A percentile compares a stretch with the other conserved stretches of the same genome.
phyloP scores from a whole-genome alignment of 2,113 vertebrate genomes.

The Hiodon tergisus region DNA sequence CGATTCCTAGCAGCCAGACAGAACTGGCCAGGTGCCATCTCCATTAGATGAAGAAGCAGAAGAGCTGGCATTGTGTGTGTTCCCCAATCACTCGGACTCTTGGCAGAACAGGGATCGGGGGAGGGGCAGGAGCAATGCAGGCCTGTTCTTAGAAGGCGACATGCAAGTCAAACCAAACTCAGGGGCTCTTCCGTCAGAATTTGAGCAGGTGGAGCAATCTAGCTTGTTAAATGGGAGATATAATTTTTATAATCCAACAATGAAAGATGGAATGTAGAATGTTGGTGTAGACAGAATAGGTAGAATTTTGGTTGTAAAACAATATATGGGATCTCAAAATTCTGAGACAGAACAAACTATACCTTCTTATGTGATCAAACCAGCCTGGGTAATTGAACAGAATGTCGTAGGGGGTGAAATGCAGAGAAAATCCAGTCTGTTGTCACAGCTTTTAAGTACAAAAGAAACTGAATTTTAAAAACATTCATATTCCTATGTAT shows the following conservation, averaged over 20 bases:
- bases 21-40: slow-evolving; percentile 6
- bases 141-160: background rate
- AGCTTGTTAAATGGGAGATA: background rate
- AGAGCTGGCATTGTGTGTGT: background rate
- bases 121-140: background rate
- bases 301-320: background rate
- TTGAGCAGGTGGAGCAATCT: background rate
- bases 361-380: background rate
- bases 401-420: slow-evolving; percentile 38
- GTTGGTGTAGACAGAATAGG: no score
- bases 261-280: background rate
- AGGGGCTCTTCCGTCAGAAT: background rate
- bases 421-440: slow-evolving; percentile 48
- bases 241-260: background rate
- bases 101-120: background rate
- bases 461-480: slow-evolving; percentile 23
- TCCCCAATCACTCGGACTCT: background rate
- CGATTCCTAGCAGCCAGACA: slow-evolving; percentile 2
- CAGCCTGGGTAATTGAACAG: slow-evolving; percentile 12
- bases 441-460: slow-evolving; percentile 44
- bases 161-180: background rate
- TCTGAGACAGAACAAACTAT: background rate
- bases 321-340: background rate
- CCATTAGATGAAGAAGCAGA: background rate
- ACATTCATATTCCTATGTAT: background rate